Conservation (phyloP, 2,113 vertebrate genomes). For the rat (Rattus norvegicus) region DNA sequence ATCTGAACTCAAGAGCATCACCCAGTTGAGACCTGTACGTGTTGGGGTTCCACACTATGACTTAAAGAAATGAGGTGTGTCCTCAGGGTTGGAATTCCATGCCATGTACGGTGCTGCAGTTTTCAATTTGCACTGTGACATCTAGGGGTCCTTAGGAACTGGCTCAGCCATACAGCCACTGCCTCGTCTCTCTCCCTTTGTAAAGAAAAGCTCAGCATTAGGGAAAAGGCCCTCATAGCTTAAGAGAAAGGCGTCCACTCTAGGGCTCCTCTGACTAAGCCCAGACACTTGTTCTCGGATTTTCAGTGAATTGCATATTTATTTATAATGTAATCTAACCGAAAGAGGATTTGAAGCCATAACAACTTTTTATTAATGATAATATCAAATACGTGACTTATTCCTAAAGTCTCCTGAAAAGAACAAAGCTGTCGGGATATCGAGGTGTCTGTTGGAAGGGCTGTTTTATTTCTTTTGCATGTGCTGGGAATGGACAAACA, state of each 20-base stretch:
- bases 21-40: background rate
- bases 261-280: slow-evolving; percentile 13
- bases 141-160: background rate
- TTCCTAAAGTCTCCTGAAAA: slow-evolving; percentile 54
- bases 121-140: background rate
- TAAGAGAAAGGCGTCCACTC: background rate
- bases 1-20: background rate
- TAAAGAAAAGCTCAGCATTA: background rate
- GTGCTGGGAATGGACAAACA: slow-evolving; percentile 37
- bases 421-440: slow-evolving; percentile 51
- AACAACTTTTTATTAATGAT: slow-evolving; percentile 55
- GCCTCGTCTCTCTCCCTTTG: background rate
- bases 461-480: slow-evolving; percentile 49
- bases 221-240: background rate
- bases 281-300: background rate
- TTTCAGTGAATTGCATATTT: slow-evolving; percentile 26
- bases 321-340: background rate
- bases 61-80: background rate
- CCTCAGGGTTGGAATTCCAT: background rate
- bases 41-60: background rate
- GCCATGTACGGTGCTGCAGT: background rate
- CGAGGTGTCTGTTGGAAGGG: slow-evolving; percentile 8
- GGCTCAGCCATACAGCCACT: background rate
- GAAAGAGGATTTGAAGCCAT: slow-evolving; percentile 28
- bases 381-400: slow-evolving; percentile 55